A percentile compares a stretch with the other conserved stretches of the same genome.
Conservation (phyloP, 92 coral and sea anemone genomes). For the Siderastrea radians region DNA sequence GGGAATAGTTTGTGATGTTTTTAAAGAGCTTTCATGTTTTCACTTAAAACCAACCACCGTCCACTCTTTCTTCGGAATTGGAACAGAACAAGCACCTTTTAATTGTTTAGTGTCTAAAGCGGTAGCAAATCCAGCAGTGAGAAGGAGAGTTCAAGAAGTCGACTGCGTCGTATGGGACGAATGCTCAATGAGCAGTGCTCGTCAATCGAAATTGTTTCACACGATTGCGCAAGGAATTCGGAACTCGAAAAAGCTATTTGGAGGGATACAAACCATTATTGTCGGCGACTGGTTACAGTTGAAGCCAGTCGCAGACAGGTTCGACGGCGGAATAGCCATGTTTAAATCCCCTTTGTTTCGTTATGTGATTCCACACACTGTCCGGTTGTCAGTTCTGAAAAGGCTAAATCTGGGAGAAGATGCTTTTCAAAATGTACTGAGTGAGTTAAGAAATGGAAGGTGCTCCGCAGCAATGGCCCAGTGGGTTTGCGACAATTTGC, state of each 20-base stretch:
- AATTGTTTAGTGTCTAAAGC: conserved; percentile 2
- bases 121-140: neutral
- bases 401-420: neutral
- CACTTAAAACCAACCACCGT: conserved; percentile 2
- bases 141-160: neutral
- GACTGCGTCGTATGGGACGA: conserved; percentile 56
- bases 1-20: conserved; percentile 51
- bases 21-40: neutral
- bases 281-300: conserved; percentile 51
- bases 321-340: conserved; percentile 30
- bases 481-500: no score
- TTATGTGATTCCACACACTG: conserved; percentile 30
- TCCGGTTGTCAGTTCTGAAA: conserved; percentile 17
- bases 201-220: conserved; percentile 20
- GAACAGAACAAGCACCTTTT: conserved; percentile 41
- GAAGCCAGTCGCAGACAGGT: conserved; percentile 27
- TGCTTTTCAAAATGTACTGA: neutral
- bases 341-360: neutral
- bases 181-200: conserved; percentile 50
- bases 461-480: neutral
- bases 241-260: conserved; percentile 6
- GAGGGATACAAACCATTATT: conserved; percentile 32
- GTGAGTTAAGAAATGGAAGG: conserved; percentile 18
- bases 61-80: conserved; percentile 54
- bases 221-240: conserved; percentile 1